Evolutionary conservation across 2,113 vertebrate genomes (phyloP), one percentile per base, ranked within the genome.

Genomic region (Oreotrochilus melanogaster): DNA sequence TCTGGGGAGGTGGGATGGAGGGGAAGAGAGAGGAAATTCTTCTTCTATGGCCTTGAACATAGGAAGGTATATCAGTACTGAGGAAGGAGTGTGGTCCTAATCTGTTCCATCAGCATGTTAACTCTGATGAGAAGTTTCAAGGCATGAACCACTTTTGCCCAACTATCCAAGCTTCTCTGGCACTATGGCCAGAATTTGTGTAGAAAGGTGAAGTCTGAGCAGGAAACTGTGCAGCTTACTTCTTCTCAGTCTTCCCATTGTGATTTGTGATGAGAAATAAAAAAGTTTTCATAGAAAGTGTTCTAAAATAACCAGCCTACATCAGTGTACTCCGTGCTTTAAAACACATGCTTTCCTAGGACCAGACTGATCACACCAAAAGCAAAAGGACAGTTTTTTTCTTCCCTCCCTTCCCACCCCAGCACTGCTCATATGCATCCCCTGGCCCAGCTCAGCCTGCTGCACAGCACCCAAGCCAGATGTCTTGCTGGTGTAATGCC

Each of bases 401-500:
- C 15, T 65, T 84, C 42, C 11, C 19, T 81, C 23, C 37, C 43
- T 78, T 73, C 60, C 71, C 56, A 51, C 37, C n/a, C 33, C 33
- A 66, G 58, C 33, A 31, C 74, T 70, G 78, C 78, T 91, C 45
- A 58, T 18, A 47, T 4, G 8, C 66, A 56, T 22, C 39, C 69
- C 65, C 50, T 42, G 7, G 19, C 70, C 43, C 31, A 50, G 39
- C 57, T 80, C 78, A 87, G 56, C 65, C 39, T 75, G 70, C 54
- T 81, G 39, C 47, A 16, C 53, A 47, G 21, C 6, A 80, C 54
- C 83, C 84, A 83, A 72, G 33, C 43, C 56, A 56, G 76, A n/a
- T 86, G 65, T 82, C 57, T n/a, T 33, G 53, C 95, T 0, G 9
- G 56, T 96, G 87, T 95, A 97, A 97, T 97, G 94, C 96, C 92